A percentile compares a stretch with the other conserved stretches of the same genome.
These are phyloP conservation scores for Atopsyche davidsoni DNA, from an alignment of 1,140 invertebrate species.

Conservation along the genomic window DNA sequence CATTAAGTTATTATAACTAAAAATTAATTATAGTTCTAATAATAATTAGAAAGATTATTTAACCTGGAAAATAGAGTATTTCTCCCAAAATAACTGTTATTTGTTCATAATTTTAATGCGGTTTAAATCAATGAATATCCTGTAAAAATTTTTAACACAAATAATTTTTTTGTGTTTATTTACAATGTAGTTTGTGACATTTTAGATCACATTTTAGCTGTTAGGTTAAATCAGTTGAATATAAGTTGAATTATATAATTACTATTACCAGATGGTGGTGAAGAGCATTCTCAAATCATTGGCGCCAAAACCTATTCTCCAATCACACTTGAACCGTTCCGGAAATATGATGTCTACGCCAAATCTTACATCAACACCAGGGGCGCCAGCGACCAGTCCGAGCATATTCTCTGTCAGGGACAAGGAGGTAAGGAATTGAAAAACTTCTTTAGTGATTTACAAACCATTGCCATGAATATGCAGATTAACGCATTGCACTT, in stretches of 20 bases:
- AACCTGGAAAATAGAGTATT: too few species aligned
- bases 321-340: constrained; percentile 32
- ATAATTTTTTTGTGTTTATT: not conserved
- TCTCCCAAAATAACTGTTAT: too few species aligned
- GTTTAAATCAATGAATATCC: too few species aligned
- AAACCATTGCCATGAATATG: too few species aligned
- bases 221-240: too few species aligned
- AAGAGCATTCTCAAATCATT: constrained; percentile 34
- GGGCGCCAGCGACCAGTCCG: constrained; percentile 39
- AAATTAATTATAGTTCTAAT: too few species aligned
- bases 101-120: too few species aligned
- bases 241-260: not conserved
- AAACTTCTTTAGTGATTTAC: too few species aligned
- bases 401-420: constrained; percentile 40
- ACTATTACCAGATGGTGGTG: constrained; percentile 29
- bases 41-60: too few species aligned
- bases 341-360: constrained; percentile 39
- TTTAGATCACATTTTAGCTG: not conserved
- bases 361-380: constrained; percentile 31
- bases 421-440: constrained; percentile 40
- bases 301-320: constrained; percentile 32
- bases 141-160: not conserved
- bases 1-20: too few species aligned
- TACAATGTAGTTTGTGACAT: not conserved
- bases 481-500: too few species aligned